Base-by-base conservation (phyloP, 2,113 vertebrate genomes). In the Perognathus longimembris region DNA sequence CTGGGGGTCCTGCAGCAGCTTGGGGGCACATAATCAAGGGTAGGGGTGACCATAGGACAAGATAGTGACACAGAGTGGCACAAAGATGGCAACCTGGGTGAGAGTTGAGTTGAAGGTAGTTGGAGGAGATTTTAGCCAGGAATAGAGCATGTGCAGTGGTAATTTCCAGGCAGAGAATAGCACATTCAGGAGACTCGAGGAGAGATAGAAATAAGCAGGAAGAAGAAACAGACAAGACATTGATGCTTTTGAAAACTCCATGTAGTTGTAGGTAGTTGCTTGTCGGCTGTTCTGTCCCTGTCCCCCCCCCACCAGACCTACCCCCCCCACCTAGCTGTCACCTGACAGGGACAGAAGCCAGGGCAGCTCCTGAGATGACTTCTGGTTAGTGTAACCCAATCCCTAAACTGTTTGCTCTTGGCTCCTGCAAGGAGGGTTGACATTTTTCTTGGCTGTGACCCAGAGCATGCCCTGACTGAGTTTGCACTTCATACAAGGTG, bases 381-480 rank as follows among this genome's bases (percentile, higher is more conserved):
- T 42, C 40, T 85, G 50, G 80, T 74, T 0, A 0, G 9, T 67
- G 69, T 38, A 71, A 90, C 18, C 3, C 17, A 59, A 79, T 87
- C 93, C 85, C 12, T 6, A 76, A 67, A 69, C 75, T 0, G 0
- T 80, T 93, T n/a, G 94, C 59, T n/a, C 61, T 87, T 90, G 92
- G 95, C 93, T 93, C 74, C 64, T 38, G 80, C 36, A 59, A 74
- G 0, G 0, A 95, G 92, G 50, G 79, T 89, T 97, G 91, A 93
- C 91, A 91, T 96, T 98, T 81, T 79, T 95, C 94, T 90, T 97
- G 95, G 90, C 96, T 67, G 69, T 89, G 88, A 40, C 91, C 59
- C 93, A 95, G 94, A 34, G 3, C 45, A 3, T 75, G 76, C 92
- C 81, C 95, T 90, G 94, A 70, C 85, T 0, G 9, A 87, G 81